These are phyloP conservation scores for Euclidia mi DNA, from an alignment of 2,888 invertebrate species.

Conservation along the genomic window DNA sequence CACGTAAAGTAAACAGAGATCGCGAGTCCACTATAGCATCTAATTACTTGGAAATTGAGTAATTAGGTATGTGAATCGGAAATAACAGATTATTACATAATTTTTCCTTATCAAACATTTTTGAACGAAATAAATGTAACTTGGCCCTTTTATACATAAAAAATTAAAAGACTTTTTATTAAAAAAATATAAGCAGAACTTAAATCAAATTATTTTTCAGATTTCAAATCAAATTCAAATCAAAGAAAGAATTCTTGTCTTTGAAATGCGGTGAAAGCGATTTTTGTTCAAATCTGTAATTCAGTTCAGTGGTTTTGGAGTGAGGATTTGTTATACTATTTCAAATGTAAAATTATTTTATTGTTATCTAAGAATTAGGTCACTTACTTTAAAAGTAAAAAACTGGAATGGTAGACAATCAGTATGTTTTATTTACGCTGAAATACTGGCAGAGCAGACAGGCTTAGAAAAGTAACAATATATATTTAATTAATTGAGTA, in stretches of 20 bases:
- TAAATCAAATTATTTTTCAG: constrained; percentile 3
- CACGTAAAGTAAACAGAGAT: too few species aligned
- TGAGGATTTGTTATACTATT: not conserved
- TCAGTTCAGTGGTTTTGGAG: not conserved
- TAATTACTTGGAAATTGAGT: too few species aligned
- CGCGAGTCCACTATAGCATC: too few species aligned
- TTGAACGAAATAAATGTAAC: not conserved
- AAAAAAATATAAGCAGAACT: not conserved
- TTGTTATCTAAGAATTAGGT: not conserved
- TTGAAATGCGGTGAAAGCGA: not conserved
- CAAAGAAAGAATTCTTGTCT: constrained; percentile 1
- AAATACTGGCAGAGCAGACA: too few species aligned
- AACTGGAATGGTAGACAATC: too few species aligned
- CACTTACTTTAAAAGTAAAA: not conserved
- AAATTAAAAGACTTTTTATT: constrained; percentile 1
- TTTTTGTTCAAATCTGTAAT: not conserved
- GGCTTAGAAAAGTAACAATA: too few species aligned
- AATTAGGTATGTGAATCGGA: too few species aligned
- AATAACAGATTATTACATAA: too few species aligned
- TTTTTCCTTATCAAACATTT: too few species aligned
- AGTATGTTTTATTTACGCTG: too few species aligned
- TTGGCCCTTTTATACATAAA: not conserved
- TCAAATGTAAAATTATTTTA: not conserved
- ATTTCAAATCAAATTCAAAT: too few species aligned
- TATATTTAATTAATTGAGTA: too few species aligned